Evolutionary conservation across 2,888 invertebrate species (phyloP), one percentile per base, ranked within the genome.

Genomic region (Hipparchia sbordonii): DNA sequence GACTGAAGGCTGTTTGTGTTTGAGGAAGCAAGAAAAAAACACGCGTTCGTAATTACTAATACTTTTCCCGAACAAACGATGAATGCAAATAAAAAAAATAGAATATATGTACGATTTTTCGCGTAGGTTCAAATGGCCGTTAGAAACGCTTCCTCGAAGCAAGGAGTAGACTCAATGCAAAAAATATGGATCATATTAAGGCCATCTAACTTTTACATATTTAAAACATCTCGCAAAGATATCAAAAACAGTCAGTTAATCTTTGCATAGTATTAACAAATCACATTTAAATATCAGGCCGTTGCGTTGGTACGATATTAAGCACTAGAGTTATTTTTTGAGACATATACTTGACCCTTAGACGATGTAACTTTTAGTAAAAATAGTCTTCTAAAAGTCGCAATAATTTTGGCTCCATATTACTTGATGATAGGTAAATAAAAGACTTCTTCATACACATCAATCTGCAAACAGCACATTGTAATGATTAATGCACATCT

Each of bases 1-100:
- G 79, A 71, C 73, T 74, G 77, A 77, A 79, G 77, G 77, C 73
- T 78, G 77, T 73, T 33, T 65, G 65, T 52, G 10, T 65, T 73
- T 71, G 71, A 74, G 73, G 73, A 72, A 74, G 70, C 63, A 62
- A 45, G 73, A 76, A 74, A 71, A 67, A 23, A 12, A 5, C 46
- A 45, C 46, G 39, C 13, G 13, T 7, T 46, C 52, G n/a, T 57
- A 45, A 63, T 46, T 48, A 63, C 9, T 46, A 13, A 62, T 6
- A 62, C 62, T 7, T n/a, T 8, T 61, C 7, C 33, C 8, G 1
- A 62, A 62, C 7, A 48, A 48, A 13, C 13, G n/a, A 48, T 23
- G 23, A 23, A 23, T 8, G 13, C 57, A 23, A 13, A 56, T 7
- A 8, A 56, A 56, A 13, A n/a, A 13, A n/a, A n/a, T 56, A 56